Evolutionary conservation across 2,113 vertebrate genomes (phyloP).

Genomic region (Aegotheles bennettii): DNA sequence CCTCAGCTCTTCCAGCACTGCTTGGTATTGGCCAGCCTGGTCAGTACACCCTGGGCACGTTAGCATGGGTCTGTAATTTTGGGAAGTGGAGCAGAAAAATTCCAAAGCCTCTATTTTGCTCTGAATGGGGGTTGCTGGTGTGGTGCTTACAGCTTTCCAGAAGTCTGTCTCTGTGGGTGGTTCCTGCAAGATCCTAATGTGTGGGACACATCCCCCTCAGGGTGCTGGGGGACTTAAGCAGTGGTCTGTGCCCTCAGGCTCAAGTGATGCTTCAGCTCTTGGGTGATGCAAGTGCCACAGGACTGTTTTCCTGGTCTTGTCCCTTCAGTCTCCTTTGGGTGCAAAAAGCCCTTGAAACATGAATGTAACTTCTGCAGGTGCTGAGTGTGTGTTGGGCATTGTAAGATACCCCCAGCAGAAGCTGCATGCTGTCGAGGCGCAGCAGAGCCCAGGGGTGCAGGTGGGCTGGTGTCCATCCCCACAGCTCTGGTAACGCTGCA

Average conservation of each 20-base stretch:
- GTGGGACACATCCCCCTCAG: fast-evolving
- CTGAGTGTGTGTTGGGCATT: fast-evolving
- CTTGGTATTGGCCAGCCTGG: not conserved
- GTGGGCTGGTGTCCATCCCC: not conserved
- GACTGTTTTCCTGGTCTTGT: not conserved
- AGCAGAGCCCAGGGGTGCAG: fast-evolving
- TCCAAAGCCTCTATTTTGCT: not conserved
- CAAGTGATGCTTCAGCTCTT: not conserved
- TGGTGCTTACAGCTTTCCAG: not conserved
- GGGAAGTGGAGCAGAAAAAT: constrained; percentile 6
- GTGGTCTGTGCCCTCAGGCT: not conserved
- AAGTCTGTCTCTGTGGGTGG: not conserved
- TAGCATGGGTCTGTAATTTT: not conserved
- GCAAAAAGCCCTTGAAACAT: not conserved
- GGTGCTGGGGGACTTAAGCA: not conserved
- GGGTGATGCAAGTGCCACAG: not conserved
- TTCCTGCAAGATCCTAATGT: not conserved
- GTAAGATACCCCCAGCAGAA: not conserved
- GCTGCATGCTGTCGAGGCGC: fast-evolving
- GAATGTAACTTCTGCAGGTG: not conserved
- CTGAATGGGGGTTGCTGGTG: not conserved
- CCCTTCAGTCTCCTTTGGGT: not conserved
- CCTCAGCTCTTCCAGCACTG: not conserved
- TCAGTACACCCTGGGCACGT: not conserved
- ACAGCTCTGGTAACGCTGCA: not conserved